Conservation (phyloP, 2,113 vertebrate genomes). For the Otocyon megalotis region DNA sequence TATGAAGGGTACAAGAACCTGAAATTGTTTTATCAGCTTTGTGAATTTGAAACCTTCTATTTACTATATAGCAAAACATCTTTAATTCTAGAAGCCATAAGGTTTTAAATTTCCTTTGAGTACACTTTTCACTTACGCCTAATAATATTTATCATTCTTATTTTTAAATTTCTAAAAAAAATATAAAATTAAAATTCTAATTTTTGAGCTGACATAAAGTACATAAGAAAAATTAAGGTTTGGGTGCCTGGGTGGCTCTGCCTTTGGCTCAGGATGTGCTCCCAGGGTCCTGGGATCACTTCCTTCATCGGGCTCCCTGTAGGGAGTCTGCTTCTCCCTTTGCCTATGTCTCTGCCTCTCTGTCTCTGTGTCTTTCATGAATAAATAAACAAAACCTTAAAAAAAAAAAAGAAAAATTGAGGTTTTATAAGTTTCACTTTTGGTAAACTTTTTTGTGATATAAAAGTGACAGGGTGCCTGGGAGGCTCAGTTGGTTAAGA, state of each 20-base stretch:
- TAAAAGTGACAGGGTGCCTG: background rate
- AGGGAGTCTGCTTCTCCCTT: too few relatives aligned
- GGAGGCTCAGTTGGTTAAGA: background rate
- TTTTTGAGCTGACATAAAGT: background rate
- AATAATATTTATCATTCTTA: background rate
- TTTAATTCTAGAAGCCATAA: background rate
- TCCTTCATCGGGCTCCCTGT: too few relatives aligned
- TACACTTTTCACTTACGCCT: background rate
- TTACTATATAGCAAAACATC: background rate
- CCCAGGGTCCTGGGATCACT: too few relatives aligned
- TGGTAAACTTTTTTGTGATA: background rate
- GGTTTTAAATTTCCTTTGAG: background rate
- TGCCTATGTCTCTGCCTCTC: too few relatives aligned
- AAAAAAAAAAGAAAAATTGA: background rate
- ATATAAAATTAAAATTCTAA: background rate
- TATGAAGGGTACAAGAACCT: background rate
- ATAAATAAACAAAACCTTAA: background rate
- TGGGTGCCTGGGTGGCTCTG: too few relatives aligned
- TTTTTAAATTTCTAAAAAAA: background rate
- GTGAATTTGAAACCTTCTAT: background rate
- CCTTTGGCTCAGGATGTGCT: too few relatives aligned
- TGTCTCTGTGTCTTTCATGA: too few relatives aligned
- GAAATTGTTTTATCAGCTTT: background rate
- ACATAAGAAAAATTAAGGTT: background rate
- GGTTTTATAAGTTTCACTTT: background rate